phyloP scores from a whole-genome alignment of 2,797 vertebrate species.

The Lithobates pipiens region DNA sequence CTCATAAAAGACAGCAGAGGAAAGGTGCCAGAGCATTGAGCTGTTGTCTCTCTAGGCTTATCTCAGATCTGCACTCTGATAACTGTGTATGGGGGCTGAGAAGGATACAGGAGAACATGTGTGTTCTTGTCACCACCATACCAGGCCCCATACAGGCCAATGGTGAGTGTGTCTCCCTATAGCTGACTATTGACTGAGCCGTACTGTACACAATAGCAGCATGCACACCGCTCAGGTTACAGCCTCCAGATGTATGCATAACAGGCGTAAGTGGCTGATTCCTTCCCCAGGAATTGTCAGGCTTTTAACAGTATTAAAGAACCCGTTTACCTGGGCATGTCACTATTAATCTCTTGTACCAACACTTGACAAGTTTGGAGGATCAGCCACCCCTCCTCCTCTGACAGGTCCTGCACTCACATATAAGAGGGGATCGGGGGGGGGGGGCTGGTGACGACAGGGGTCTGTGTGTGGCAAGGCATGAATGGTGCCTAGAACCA shows the following conservation, averaged over 20 bases:
- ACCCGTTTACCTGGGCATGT: slow-evolving; percentile 29
- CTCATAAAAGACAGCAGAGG: too few relatives aligned
- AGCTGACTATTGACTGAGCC: background rate
- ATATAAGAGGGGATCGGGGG: background rate
- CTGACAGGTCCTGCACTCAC: background rate
- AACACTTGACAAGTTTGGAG: slow-evolving; percentile 36
- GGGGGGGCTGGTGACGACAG: background rate
- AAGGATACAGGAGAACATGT: background rate
- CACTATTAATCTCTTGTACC: slow-evolving; percentile 37
- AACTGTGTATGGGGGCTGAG: background rate
- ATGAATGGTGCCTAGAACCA: too few relatives aligned
- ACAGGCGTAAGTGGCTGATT: slow-evolving; percentile 20
- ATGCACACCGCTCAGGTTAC: slow-evolving; percentile 27
- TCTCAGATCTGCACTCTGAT: background rate
- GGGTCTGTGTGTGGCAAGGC: background rate
- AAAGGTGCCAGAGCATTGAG: background rate
- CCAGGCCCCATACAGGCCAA: slow-evolving; percentile 2
- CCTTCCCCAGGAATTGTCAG: background rate
- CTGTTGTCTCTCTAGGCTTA: background rate
- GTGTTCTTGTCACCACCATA: slow-evolving; percentile 8
- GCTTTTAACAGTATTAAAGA: slow-evolving; percentile 18
- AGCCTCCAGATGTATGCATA: slow-evolving; percentile 37
- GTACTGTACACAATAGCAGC: slow-evolving; percentile 33
- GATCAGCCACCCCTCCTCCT: background rate
- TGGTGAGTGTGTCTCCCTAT: background rate